These are phyloP conservation scores for Tromatobia lineatoria DNA, from an alignment of 2,888 invertebrate species.

Conservation along the genomic window DNA sequence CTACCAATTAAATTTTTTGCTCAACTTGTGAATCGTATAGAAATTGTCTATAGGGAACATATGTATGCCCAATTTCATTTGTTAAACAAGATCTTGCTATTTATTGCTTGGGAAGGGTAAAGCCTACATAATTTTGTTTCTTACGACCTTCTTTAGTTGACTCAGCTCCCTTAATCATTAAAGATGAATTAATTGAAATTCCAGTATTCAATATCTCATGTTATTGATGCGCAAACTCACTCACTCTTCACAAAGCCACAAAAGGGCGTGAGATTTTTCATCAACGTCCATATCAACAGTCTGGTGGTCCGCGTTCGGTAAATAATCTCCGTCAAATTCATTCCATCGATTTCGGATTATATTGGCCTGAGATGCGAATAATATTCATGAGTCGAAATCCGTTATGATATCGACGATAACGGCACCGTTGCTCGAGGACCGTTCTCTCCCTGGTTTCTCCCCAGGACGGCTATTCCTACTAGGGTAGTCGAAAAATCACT, in stretches of 20 bases:
- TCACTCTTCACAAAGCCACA: neutral
- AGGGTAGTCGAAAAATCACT: conserved; percentile 78
- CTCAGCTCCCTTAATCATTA: too few relatives aligned
- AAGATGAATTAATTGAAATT: conserved; percentile 11
- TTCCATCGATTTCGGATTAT: conserved; percentile 83
- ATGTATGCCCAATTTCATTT: too few relatives aligned
- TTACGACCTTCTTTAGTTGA: too few relatives aligned
- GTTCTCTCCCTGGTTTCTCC: conserved; percentile 56
- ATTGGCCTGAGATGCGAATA: conserved; percentile 83
- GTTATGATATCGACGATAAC: conserved; percentile 83
- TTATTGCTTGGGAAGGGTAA: too few relatives aligned
- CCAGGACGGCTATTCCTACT: conserved; percentile 36
- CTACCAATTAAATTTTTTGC: too few relatives aligned
- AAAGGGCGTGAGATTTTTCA: conserved; percentile 30
- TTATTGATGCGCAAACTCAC: neutral
- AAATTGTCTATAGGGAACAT: too few relatives aligned
- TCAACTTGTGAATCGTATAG: too few relatives aligned
- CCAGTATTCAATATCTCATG: neutral
- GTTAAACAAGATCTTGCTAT: too few relatives aligned
- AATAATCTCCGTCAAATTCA: conserved; percentile 19
- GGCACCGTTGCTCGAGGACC: conserved; percentile 8
- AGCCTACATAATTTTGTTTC: too few relatives aligned
- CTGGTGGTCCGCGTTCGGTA: neutral
- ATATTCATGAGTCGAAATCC: conserved; percentile 81
- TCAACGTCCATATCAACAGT: neutral